These are phyloP conservation scores for Diploscapter pachys DNA, from an alignment of 1,140 invertebrate genomes.

Conservation along the genomic window DNA sequence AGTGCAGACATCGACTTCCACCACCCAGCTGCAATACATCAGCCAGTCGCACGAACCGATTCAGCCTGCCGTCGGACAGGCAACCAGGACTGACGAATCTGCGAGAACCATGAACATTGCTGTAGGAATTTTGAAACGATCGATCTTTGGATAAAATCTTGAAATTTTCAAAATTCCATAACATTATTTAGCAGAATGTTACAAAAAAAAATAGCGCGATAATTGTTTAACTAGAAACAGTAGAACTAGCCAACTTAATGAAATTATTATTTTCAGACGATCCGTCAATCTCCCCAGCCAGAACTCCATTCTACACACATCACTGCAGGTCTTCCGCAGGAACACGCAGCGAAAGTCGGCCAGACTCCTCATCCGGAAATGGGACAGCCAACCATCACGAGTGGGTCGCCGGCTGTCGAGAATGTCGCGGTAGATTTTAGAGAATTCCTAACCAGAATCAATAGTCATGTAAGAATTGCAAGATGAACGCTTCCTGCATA, in stretches of 20 bases:
- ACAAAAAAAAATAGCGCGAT: neutral
- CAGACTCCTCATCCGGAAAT: slow-evolving; percentile 4
- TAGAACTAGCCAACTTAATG: too few relatives aligned
- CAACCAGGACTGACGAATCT: slow-evolving; percentile 11
- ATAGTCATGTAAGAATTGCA: too few relatives aligned
- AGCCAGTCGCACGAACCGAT: slow-evolving; percentile 17
- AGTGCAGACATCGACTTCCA: slow-evolving; percentile 16
- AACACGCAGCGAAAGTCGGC: neutral
- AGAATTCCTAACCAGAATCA: too few relatives aligned
- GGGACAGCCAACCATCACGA: slow-evolving; percentile 14
- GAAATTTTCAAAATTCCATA: neutral
- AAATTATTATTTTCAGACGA: neutral
- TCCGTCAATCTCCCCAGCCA: slow-evolving; percentile 7
- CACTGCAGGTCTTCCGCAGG: too few relatives aligned
- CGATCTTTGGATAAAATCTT: slow-evolving; percentile 17
- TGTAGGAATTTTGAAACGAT: slow-evolving; percentile 15
- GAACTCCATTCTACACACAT: too few relatives aligned
- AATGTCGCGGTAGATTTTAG: slow-evolving; percentile 6
- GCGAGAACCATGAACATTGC: slow-evolving; percentile 15
- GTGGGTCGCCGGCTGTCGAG: slow-evolving; percentile 19
- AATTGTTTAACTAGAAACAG: too few relatives aligned
- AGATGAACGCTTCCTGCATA: too few relatives aligned
- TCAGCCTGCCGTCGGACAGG: slow-evolving; percentile 18
- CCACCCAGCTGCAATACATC: slow-evolving; percentile 24
- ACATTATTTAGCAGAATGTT: neutral